These are phyloP conservation scores for Plagiodera versicolora DNA, from an alignment of 2,888 invertebrate genomes.

Conservation along the genomic window DNA sequence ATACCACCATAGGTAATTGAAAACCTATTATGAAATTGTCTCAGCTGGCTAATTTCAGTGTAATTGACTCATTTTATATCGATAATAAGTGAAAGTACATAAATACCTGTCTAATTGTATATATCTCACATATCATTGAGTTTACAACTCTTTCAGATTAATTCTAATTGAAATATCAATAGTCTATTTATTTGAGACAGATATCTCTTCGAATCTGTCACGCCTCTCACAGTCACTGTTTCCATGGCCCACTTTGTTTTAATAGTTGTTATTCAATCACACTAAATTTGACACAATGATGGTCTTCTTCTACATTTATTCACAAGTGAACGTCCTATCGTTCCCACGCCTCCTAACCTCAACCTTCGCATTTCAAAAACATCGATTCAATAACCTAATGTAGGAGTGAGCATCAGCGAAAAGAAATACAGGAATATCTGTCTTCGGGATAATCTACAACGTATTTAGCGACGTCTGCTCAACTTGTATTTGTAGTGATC, in stretches of 20 bases:
- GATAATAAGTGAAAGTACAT: neutral
- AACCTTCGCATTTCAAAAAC: conserved; percentile 8
- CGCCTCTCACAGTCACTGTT: too few relatives aligned
- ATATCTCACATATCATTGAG: too few relatives aligned
- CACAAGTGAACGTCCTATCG: conserved; percentile 20
- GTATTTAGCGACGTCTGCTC: neutral
- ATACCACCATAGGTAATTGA: neutral
- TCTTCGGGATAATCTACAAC: neutral
- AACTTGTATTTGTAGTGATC: too few relatives aligned
- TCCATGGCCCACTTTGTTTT: too few relatives aligned
- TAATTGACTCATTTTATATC: neutral
- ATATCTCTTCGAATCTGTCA: too few relatives aligned
- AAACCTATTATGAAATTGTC: neutral
- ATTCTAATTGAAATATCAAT: too few relatives aligned
- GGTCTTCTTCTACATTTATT: conserved; percentile 8
- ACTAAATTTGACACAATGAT: too few relatives aligned
- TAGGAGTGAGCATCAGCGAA: neutral
- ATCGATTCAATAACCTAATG: neutral
- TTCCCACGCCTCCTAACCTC: conserved; percentile 5
- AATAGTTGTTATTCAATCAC: too few relatives aligned
- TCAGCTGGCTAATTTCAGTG: neutral
- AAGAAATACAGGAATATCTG: neutral
- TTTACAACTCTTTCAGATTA: too few relatives aligned
- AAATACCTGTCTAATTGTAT: too few relatives aligned
- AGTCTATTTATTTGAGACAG: too few relatives aligned